Evolutionary conservation across 2,113 vertebrate species (phyloP), one percentile per base, ranked within the genome.

Genomic region (Dermatemys mawii): DNA sequence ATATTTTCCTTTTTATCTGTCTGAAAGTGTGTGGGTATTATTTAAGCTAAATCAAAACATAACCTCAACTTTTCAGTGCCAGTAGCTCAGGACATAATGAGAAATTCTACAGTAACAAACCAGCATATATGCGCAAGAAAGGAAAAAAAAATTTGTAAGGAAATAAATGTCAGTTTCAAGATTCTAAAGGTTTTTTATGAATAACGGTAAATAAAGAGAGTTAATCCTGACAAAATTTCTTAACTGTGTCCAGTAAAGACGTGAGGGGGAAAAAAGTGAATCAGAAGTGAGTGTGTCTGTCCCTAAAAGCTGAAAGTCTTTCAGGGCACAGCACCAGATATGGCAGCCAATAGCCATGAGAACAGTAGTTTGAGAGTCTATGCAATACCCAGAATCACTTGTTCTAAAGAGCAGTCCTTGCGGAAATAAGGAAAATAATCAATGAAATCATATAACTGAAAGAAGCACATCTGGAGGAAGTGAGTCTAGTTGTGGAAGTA

Each of bases 321-420:
- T 3, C 3, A 84, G 83, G 82, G 19, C 41, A 92, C 3, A 49
- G 14, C 14, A 86, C 10, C 78, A 22, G n/a, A 2, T 3, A 70
- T 0, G 84, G 10, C n/a, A 73, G n/a, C 2, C 41, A 32, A 1
- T 0, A 12, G 11, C n/a, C 41, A 24, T 0, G 3, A 44, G 49
- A 90, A 85, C 13, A 67, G 57, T 63, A 53, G 84, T 51, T 51
- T 51, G 50, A 51, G 50, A 51, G 50, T 51, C 50, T 51, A 51
- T 8, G 50, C 63, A 53, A 57, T 0, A 83, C 10, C 14, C 87
- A 87, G 78, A 29, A 19, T 0, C 38, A 16, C 1, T 1, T 70
- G 32, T 53, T 53, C 78, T 78, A 3, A 90, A 91, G 49, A 35
- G 10, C 55, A 86, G 29, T 27, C 10, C 5, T 17, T 44, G 27